Base-by-base conservation (phyloP, 30 jellyfish, hydroid and myxozoan genomes). In the Chironex yamaguchii region DNA sequence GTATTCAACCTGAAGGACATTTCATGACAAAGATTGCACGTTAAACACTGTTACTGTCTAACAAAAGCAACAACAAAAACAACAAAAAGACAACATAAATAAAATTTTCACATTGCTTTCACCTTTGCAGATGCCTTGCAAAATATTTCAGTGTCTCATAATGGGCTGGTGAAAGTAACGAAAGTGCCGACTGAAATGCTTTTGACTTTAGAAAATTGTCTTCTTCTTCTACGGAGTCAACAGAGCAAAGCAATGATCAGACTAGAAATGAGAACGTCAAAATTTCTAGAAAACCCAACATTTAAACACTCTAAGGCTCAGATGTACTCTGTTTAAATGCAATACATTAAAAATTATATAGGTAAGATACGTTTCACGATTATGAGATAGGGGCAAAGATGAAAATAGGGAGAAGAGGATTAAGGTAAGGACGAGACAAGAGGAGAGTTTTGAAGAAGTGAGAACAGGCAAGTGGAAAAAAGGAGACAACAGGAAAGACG, bases 61-160 rank as follows among this genome's bases (percentile, higher is more conserved):
- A n/a, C n/a, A n/a, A n/a, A n/a, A n/a, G n/a, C n/a, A n/a, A n/a
- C n/a, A n/a, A n/a, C n/a, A n/a, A n/a, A n/a, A n/a, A n/a, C n/a
- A n/a, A n/a, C n/a, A n/a, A n/a, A n/a, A n/a, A n/a, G n/a, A n/a
- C n/a, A n/a, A n/a, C 13, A 0, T 12, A 50, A 76, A n/a, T 76
- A 28, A 12, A 62, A 25, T 12, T 27, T 1, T n/a, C 36, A 22
- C 21, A 54, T 1, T 12, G 48, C 9, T 71, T 86, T 26, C 76
- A 93, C 99, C 99, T 71, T 54, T 87, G 96, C 71, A 93, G 67
- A 71, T 93, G 99, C 33, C 97, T 49, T 87, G 91, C 82, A 36
- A 90, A 90, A 42, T 82, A 89, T 78, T 93, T 93, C 29, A 93
- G 87, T 33, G 97, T 84, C 69, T 88, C 97, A 65, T 88, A 93